Evolutionary conservation across 2,797 vertebrate genomes (phyloP).

Genomic region (Catharus ustulatus): DNA sequence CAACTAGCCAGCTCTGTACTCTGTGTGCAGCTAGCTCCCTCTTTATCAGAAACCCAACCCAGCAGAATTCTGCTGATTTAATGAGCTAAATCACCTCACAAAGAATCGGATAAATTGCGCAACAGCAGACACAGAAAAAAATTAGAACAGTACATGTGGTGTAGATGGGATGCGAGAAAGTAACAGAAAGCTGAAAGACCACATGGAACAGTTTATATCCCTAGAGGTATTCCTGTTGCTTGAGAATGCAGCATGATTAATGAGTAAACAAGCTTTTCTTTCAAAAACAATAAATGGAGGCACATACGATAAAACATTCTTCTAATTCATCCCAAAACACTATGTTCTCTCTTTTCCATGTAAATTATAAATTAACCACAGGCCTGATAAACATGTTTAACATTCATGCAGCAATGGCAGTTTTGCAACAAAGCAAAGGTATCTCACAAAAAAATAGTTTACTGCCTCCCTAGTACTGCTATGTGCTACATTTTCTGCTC

Average conservation of each 20-base stretch:
- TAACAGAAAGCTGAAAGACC: not conserved
- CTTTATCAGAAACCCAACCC: not conserved
- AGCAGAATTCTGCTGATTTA: not conserved
- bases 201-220: not conserved
- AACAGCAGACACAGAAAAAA: not conserved
- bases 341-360: not conserved
- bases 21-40: not conserved
- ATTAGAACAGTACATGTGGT: not conserved
- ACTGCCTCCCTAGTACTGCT: not conserved
- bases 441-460: not conserved
- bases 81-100: not conserved
- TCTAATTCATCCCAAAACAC: not conserved
- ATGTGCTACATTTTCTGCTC: not conserved
- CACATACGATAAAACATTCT: not conserved
- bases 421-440: not conserved
- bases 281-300: not conserved
- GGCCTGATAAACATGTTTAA: not conserved
- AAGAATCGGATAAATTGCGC: not conserved
- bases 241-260: not conserved
- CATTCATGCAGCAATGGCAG: not conserved
- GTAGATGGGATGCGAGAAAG: not conserved
- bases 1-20: not conserved
- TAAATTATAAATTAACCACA: not conserved
- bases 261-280: not conserved
- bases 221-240: not conserved